Base-by-base conservation (phyloP, 2,113 vertebrate species). In the Xiphias gladius region DNA sequence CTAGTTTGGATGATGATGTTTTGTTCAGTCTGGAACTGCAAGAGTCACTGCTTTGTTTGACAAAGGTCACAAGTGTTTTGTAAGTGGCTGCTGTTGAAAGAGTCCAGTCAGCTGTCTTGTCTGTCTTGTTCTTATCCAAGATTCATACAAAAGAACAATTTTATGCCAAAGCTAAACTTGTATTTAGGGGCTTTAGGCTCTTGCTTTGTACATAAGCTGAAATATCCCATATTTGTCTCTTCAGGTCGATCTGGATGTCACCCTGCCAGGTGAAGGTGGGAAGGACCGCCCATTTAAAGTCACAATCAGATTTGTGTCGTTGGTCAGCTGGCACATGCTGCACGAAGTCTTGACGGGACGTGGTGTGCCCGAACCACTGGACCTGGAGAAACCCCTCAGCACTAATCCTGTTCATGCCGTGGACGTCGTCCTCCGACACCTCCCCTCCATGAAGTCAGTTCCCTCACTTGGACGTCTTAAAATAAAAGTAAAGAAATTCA, bases 211-310 rank as follows among this genome's bases (percentile, higher is more conserved):
- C 19, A 26, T 43, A 10, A 16, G 7, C 43, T 12, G 1, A 32
- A 48, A 20, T 7, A 26, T 41, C 2, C 1, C 1, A 2, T 13
- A 7, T 77, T 7, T 26, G 43, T 26, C n/a, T 71, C 73, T 2
- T 59, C 88, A 99, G 98, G 98, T 99, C 80, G 98, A 99, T 91
- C 95, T 99, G 93, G 98, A 99, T 76, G 98, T 99, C 91, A 99
- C 98, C 3, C 94, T 99, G 86, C 98, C 98, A 0, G 98, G 98
- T 41, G 98, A 99, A 92, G 98, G 98, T 48, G 98, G 98, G 81
- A 99, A 99, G 94, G 98, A 99, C 91, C 96, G 98, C 35, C 97
- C 97, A 48, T 99, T 99, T 91, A 99, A 99, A 88, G 98, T 99
- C 73, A 95, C 96, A 77, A 97, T 99, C 79, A 96, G 96, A 89